A percentile compares a stretch with the other conserved stretches of the same genome.
These are phyloP conservation scores for Poecilia wingei DNA, from an alignment of 2,797 vertebrate species.

Conservation along the genomic window DNA sequence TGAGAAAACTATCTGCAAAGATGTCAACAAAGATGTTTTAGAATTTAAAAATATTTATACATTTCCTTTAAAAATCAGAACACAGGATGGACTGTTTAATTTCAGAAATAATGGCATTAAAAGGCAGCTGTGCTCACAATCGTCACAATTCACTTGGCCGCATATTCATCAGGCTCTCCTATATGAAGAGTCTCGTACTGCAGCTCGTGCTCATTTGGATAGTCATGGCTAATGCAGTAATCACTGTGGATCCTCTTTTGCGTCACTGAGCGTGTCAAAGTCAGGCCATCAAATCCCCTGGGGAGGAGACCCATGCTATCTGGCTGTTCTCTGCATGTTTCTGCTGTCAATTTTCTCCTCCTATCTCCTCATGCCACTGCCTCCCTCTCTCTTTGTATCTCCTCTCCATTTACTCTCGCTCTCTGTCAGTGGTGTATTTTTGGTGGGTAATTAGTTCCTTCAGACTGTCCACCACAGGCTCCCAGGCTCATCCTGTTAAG, in stretches of 20 bases:
- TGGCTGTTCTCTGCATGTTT: slow-evolving; percentile 37
- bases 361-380: slow-evolving; percentile 40
- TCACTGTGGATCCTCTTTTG: slow-evolving; percentile 43
- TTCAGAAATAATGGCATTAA: background rate
- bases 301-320: slow-evolving; percentile 55
- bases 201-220: slow-evolving; percentile 23
- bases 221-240: slow-evolving; percentile 33
- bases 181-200: slow-evolving; percentile 18
- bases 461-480: slow-evolving; percentile 60
- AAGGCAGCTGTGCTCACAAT: background rate
- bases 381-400: slow-evolving; percentile 32
- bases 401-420: slow-evolving; percentile 27
- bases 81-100: background rate
- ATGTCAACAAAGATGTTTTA: background rate
- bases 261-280: slow-evolving; percentile 63
- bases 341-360: slow-evolving; percentile 40
- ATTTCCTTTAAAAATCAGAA: background rate
- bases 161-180: background rate
- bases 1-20: background rate
- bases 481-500: slow-evolving; percentile 66
- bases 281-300: slow-evolving; percentile 59
- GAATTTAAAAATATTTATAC: background rate
- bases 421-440: slow-evolving; percentile 61
- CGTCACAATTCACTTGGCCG: background rate
- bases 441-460: slow-evolving; percentile 73